These are phyloP conservation scores for Petrophora chlorosata DNA, from an alignment of 2,888 invertebrate species.

Conservation along the genomic window DNA sequence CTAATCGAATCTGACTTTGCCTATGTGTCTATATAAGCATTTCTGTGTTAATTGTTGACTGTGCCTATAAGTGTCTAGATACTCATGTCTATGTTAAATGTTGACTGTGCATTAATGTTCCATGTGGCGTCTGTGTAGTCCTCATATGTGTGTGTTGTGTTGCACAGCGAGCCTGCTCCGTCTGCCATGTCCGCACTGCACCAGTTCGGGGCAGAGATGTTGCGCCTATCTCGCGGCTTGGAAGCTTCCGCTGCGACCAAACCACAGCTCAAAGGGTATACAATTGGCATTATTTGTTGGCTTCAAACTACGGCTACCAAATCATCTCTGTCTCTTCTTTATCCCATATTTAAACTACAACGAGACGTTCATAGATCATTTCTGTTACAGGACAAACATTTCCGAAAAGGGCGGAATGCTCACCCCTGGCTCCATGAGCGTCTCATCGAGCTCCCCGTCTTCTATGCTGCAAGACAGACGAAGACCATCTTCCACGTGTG, in stretches of 20 bases:
- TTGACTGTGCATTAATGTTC: slow-evolving; percentile 27
- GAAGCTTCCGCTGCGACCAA: slow-evolving; percentile 86
- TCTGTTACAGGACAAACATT: slow-evolving; percentile 63
- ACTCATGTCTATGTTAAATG: too few species aligned
- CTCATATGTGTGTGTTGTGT: slow-evolving; percentile 72
- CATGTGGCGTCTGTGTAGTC: slow-evolving; percentile 61
- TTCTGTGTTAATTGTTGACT: background rate
- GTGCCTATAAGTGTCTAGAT: slow-evolving; percentile 5
- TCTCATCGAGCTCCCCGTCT: slow-evolving; percentile 77
- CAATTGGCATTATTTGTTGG: slow-evolving; percentile 68
- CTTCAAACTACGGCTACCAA: slow-evolving; percentile 44
- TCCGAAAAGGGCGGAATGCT: slow-evolving; percentile 75
- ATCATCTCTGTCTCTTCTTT: slow-evolving; percentile 39
- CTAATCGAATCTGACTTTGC: background rate
- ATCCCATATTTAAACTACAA: slow-evolving; percentile 1
- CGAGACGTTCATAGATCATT: background rate
- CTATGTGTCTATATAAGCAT: background rate
- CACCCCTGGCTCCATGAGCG: slow-evolving; percentile 74
- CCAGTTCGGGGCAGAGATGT: slow-evolving; percentile 94
- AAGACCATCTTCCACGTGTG: slow-evolving; percentile 67
- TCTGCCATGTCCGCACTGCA: slow-evolving; percentile 93
- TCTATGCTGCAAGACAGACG: slow-evolving; percentile 75
- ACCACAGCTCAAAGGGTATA: slow-evolving; percentile 77
- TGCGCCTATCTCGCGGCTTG: slow-evolving; percentile 91
- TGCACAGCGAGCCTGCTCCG: slow-evolving; percentile 89